Percentiles rank a stretch among this genome's conserved stretches.
Evolutionary conservation across 1,140 invertebrate species (phyloP).

Genomic region (Halesus radiatus): DNA sequence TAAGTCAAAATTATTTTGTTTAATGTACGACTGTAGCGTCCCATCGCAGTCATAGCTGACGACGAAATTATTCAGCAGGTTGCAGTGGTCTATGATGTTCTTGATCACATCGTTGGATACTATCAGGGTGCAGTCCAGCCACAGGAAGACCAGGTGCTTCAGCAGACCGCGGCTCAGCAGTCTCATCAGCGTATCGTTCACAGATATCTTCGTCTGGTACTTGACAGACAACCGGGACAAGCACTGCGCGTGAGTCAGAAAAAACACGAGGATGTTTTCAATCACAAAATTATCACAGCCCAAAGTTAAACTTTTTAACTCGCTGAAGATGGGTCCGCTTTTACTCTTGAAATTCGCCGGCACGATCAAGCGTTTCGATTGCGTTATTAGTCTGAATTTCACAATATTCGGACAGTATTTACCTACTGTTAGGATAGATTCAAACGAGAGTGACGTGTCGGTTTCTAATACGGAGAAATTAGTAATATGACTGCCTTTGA

Average conservation of each 20-base stretch:
- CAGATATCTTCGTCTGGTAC: constrained; percentile 63
- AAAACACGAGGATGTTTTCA: constrained; percentile 63
- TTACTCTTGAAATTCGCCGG: constrained; percentile 61
- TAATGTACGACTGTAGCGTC: constrained; percentile 63
- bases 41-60: constrained; percentile 62
- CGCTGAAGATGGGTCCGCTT: constrained; percentile 60
- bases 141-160: constrained; percentile 62
- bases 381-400: constrained; percentile 64
- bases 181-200: constrained; percentile 62
- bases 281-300: constrained; percentile 66
- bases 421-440: constrained; percentile 63
- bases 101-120: constrained; percentile 64
- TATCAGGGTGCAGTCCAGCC: constrained; percentile 67
- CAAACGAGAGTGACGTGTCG: constrained; percentile 63
- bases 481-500: constrained; percentile 65
- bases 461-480: constrained; percentile 67
- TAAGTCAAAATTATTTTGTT: constrained; percentile 66
- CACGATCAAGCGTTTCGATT: constrained; percentile 62
- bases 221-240: constrained; percentile 64
- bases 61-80: constrained; percentile 62
- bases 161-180: constrained; percentile 63
- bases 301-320: constrained; percentile 63
- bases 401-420: constrained; percentile 62
- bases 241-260: constrained; percentile 62
- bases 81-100: constrained; percentile 63